These are phyloP conservation scores for Chrysaora quinquecirrha DNA, from an alignment of 30 jellyfish, hydroid and myxozoan genomes.

Conservation along the genomic window DNA sequence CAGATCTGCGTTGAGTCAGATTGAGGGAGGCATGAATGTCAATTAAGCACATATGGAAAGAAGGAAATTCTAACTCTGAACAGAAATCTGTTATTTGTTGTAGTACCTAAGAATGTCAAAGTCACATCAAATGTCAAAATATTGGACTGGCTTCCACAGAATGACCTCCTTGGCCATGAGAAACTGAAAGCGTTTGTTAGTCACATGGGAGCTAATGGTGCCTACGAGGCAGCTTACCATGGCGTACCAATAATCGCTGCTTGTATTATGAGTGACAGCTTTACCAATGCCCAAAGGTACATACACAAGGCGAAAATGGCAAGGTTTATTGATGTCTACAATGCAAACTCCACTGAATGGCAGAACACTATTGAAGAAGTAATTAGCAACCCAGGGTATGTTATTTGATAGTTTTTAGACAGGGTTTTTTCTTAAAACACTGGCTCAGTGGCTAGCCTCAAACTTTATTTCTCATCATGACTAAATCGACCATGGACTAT, in stretches of 20 bases:
- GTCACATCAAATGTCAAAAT: not conserved
- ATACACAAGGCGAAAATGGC: slow-evolving; percentile 49
- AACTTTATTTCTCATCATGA: too few species aligned
- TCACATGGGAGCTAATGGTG: slow-evolving; percentile 74
- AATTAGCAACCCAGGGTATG: not conserved
- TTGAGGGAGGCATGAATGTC: too few species aligned
- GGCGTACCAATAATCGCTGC: slow-evolving; percentile 71
- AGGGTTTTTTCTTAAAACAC: too few species aligned
- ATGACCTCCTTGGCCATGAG: slow-evolving; percentile 66
- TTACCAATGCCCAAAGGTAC: slow-evolving; percentile 2
- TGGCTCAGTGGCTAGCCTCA: too few species aligned
- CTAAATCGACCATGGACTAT: too few species aligned
- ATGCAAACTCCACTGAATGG: slow-evolving; percentile 18
- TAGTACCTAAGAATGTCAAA: not conserved
- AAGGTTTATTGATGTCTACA: slow-evolving; percentile 15
- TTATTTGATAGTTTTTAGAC: too few species aligned
- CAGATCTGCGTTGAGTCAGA: too few species aligned
- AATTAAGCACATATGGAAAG: too few species aligned
- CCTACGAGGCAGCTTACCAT: slow-evolving; percentile 70
- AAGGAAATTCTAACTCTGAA: too few species aligned
- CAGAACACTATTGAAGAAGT: not conserved
- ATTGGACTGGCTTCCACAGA: slow-evolving; percentile 71
- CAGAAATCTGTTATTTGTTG: too few species aligned
- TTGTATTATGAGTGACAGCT: slow-evolving; percentile 36
- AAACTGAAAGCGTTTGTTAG: slow-evolving; percentile 60